Percentiles rank a stretch among this genome's conserved stretches.
Evolutionary conservation across 1,140 invertebrate genomes (phyloP).

Genomic region (Condylostylus longicornis): DNA sequence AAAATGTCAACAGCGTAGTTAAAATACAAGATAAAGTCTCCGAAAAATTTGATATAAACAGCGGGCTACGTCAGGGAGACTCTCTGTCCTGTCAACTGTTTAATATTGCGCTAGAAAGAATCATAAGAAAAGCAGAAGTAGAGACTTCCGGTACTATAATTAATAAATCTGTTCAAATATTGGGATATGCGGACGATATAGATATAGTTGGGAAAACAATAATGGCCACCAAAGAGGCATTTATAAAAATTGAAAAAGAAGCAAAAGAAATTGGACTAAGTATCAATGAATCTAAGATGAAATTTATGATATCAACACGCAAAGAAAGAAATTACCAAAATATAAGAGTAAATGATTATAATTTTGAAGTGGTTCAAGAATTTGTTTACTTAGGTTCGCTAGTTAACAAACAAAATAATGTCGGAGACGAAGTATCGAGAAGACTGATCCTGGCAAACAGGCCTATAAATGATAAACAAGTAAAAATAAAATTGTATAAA

Average conservation of each 20-base stretch:
- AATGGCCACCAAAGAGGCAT: not conserved
- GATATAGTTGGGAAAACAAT: constrained; percentile 4
- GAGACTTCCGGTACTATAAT: not conserved
- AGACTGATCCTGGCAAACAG: constrained; percentile 1
- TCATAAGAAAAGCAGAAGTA: not conserved
- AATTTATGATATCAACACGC: constrained; percentile 1
- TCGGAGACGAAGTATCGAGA: not conserved
- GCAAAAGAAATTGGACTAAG: constrained; percentile 1
- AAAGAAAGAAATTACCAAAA: not conserved
- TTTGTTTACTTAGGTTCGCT: constrained; percentile 5
- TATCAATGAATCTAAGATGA: not conserved
- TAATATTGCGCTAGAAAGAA: constrained; percentile 8
- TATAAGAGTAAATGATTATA: not conserved
- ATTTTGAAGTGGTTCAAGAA: constrained; percentile 1
- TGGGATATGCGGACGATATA: constrained; percentile 8
- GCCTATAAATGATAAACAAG: too few species aligned
- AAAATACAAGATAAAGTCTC: too few species aligned
- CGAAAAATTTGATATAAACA: constrained; percentile 3
- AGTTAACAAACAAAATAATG: constrained; percentile 1
- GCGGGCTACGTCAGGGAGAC: constrained; percentile 9
- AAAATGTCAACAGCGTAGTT: too few species aligned
- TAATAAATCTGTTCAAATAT: not conserved
- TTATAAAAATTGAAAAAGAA: not conserved
- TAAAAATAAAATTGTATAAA: too few species aligned
- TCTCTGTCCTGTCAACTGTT: constrained; percentile 7